Evolutionary conservation across 2,797 vertebrate genomes (phyloP).

Genomic region (Crenuchus spilurus): DNA sequence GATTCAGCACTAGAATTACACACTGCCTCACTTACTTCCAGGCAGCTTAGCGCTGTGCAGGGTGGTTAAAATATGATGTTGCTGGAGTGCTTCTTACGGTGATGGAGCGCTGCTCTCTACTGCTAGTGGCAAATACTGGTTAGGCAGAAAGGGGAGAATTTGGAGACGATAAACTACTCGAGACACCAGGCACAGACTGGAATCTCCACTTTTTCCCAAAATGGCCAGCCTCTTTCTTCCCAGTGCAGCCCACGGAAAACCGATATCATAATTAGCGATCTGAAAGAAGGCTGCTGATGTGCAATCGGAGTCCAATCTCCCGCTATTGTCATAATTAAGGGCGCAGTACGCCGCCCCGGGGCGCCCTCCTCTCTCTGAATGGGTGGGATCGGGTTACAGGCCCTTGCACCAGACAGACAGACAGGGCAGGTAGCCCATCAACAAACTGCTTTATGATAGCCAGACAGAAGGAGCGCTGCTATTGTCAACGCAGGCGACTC

Average conservation of each 20-base stretch:
- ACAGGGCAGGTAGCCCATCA: conserved; percentile 74
- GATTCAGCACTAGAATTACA: conserved; percentile 79
- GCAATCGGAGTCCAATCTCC: conserved; percentile 77
- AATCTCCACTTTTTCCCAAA: conserved; percentile 53
- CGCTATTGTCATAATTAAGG: conserved; percentile 79
- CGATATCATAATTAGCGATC: conserved; percentile 90
- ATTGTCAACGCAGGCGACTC: conserved; percentile 71
- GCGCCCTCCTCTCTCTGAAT: conserved; percentile 61
- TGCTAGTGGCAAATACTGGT: conserved; percentile 77
- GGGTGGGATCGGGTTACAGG: conserved; percentile 65
- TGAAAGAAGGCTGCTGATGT: conserved; percentile 77
- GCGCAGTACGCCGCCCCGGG: conserved; percentile 66
- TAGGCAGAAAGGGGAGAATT: conserved; percentile 76
- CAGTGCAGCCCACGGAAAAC: conserved; percentile 79
- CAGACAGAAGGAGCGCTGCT: conserved; percentile 68
- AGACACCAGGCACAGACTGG: conserved; percentile 59
- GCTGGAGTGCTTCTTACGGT: conserved; percentile 80
- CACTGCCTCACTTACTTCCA: conserved; percentile 70
- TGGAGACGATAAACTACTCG: conserved; percentile 81
- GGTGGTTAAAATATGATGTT: conserved; percentile 83
- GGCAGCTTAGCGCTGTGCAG: conserved; percentile 73
- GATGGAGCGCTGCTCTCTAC: conserved; percentile 87
- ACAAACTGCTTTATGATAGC: conserved; percentile 63
- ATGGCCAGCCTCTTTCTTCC: conserved; percentile 42
- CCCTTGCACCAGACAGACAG: conserved; percentile 52